Conservation (phyloP, 2,888 invertebrate species). For the Ormyrus rosae region DNA sequence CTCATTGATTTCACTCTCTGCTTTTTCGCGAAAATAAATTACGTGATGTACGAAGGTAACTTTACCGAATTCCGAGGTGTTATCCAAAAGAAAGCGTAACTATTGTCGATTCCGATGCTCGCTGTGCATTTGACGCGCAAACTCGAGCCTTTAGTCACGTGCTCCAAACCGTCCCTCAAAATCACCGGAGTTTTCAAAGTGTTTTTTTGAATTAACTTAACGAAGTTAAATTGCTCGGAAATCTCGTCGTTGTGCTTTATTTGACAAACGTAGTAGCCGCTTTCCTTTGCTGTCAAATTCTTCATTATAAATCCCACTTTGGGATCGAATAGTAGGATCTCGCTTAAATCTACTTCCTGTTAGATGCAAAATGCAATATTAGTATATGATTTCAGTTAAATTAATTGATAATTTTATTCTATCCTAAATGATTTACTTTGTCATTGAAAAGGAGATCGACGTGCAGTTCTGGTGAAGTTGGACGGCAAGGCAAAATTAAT, state of each 20-base stretch:
- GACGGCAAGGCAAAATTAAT: slow-evolving; percentile 80
- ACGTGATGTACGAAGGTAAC: not conserved
- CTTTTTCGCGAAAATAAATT: too few species aligned
- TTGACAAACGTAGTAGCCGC: slow-evolving; percentile 59
- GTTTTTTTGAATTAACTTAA: slow-evolving; percentile 29
- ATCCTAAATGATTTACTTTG: slow-evolving; percentile 24
- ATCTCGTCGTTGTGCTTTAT: not conserved
- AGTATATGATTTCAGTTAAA: too few species aligned
- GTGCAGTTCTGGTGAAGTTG: slow-evolving; percentile 79
- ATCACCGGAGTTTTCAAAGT: slow-evolving; percentile 35
- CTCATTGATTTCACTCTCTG: too few species aligned
- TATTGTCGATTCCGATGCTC: slow-evolving; percentile 56
- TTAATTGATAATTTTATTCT: too few species aligned
- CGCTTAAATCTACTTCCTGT: slow-evolving; percentile 7
- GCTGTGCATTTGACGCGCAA: slow-evolving; percentile 66
- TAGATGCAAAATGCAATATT: too few species aligned
- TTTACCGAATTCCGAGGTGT: slow-evolving; percentile 60
- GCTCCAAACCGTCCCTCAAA: slow-evolving; percentile 54
- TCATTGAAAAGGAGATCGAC: slow-evolving; percentile 69
- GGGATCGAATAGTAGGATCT: slow-evolving; percentile 72
- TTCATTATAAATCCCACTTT: slow-evolving; percentile 75
- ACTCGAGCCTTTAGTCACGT: slow-evolving; percentile 67
- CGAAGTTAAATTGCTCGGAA: not conserved
- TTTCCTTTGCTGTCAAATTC: slow-evolving; percentile 68
- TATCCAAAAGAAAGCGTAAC: slow-evolving; percentile 31